Evolutionary conservation across 2,113 vertebrate genomes (phyloP).

Genomic region (Callipepla californica): DNA sequence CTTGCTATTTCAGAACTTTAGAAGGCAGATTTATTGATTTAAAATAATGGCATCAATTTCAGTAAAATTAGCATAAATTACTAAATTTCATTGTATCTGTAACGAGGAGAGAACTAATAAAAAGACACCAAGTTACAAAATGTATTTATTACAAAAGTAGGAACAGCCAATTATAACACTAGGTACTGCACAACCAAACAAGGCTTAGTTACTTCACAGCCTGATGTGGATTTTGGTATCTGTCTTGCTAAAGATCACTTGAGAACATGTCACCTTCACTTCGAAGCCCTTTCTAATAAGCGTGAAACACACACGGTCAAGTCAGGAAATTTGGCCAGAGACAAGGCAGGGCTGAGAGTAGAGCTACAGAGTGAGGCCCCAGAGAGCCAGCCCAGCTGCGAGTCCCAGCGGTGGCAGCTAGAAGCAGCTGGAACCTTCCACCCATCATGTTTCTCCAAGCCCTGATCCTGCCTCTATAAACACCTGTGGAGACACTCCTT

Average conservation of each 20-base stretch:
- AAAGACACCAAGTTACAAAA: not conserved
- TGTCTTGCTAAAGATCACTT: not conserved
- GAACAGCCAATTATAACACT: not conserved
- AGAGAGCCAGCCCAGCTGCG: not conserved
- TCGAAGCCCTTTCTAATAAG: slow-evolving; percentile 28
- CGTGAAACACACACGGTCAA: not conserved
- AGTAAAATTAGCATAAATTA: not conserved
- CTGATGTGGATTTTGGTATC: not conserved
- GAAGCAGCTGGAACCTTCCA: not conserved
- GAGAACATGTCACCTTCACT: not conserved
- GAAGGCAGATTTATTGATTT: not conserved
- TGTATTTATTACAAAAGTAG: not conserved
- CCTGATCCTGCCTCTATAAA: not conserved
- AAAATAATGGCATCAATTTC: not conserved
- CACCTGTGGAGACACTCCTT: not conserved
- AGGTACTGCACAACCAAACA: not conserved
- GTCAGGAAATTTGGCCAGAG: not conserved
- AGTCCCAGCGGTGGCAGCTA: not conserved
- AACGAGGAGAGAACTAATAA: not conserved
- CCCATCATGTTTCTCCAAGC: not conserved
- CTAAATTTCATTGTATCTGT: no score
- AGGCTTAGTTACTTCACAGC: not conserved
- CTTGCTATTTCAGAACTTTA: not conserved
- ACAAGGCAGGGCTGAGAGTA: not conserved
- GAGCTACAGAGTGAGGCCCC: not conserved